Conservation (phyloP, 2,797 vertebrate species). For the Danio aesculapii region DNA sequence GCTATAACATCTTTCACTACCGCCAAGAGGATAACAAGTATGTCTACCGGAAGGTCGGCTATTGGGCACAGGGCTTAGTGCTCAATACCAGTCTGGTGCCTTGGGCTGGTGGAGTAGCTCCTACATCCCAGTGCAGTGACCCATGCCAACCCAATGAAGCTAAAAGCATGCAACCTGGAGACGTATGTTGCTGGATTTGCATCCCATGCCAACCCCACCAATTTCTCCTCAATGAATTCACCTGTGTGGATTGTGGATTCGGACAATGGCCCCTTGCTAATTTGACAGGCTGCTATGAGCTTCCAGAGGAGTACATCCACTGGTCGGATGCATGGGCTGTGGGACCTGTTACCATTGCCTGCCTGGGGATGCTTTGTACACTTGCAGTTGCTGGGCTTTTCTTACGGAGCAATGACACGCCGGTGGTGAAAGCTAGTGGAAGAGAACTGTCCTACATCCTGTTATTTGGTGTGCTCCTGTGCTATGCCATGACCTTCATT, state of each 20-base stretch:
- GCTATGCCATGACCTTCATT: slow-evolving; percentile 97
- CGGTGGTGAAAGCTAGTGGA: slow-evolving; percentile 96
- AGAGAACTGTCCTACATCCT: slow-evolving; percentile 98
- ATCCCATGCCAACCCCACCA: slow-evolving; percentile 96
- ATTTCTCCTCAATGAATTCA: slow-evolving; percentile 92
- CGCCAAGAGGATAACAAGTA: slow-evolving; percentile 83
- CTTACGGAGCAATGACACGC: slow-evolving; percentile 90
- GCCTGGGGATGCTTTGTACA: slow-evolving; percentile 92
- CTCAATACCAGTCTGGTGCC: slow-evolving; percentile 91
- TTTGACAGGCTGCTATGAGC: slow-evolving; percentile 91
- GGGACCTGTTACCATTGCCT: slow-evolving; percentile 93
- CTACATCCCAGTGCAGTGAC: slow-evolving; percentile 95
- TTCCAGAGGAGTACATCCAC: slow-evolving; percentile 96
- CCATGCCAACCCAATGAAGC: slow-evolving; percentile 96
- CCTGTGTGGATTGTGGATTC: slow-evolving; percentile 92
- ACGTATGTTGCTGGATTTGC: slow-evolving; percentile 99
- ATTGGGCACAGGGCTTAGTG: slow-evolving; percentile 92
- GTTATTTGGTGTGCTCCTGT: slow-evolving; percentile 93
- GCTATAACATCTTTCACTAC: slow-evolving; percentile 98
- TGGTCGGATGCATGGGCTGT: slow-evolving; percentile 97
- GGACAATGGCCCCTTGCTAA: slow-evolving; percentile 95
- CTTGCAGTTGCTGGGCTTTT: slow-evolving; percentile 92
- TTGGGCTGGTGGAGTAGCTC: slow-evolving; percentile 81
- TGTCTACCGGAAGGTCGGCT: slow-evolving; percentile 91
- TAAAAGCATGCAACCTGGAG: slow-evolving; percentile 97